Base-by-base conservation (phyloP, 1,140 invertebrate species). In the Drosophila triauraria region DNA sequence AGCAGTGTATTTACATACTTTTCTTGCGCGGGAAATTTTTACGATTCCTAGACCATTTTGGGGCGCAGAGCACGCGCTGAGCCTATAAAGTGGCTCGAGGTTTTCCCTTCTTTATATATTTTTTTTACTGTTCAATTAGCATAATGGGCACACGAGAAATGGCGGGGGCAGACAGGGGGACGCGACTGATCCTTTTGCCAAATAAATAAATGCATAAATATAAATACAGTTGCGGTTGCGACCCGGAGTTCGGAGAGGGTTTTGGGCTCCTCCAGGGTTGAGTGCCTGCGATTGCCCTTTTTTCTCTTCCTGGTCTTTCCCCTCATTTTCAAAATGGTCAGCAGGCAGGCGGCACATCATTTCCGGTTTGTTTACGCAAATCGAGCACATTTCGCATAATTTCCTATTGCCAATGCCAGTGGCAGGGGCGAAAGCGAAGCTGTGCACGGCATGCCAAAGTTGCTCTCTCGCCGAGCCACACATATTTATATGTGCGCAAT, bases 381-480 rank as follows among this genome's bases (percentile, higher is more conserved):
- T 90, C 86, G 86, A 91, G 86, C 82, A 82, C 87, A 91, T 86
- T 91, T 91, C 85, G 90, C 90, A 91, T 91, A 91, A 91, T 91
- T 91, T 91, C 90, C 90, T 80, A 90, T 91, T 81, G 83, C 82
- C 83, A 82, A 63, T 67, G 43, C 38, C 72, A 32, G 42, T 61
- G 58, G 69, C 43, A 38, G 51, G 68, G 35, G 67, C 38, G 47
- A 77, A 60, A 20, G 67, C 38, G 47, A 77, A 60, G 78, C 74
- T 83, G 81, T 80, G 81, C 80, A 51, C 68, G 65, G 80, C 80
- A 83, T 83, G 67, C 74, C 81, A 59, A 79, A 88, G 64, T 87
- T 78, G 38, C 20, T 63, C 20, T 63, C 25, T n/a, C 77, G 51
- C 32, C 50, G 47, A 44, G 42, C 32, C 53, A 50, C 53, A 50